Evolutionary conservation across 1,140 invertebrate species (phyloP), one percentile per base, ranked within the genome.

Genomic region (Schlechtendalia chinensis): DNA sequence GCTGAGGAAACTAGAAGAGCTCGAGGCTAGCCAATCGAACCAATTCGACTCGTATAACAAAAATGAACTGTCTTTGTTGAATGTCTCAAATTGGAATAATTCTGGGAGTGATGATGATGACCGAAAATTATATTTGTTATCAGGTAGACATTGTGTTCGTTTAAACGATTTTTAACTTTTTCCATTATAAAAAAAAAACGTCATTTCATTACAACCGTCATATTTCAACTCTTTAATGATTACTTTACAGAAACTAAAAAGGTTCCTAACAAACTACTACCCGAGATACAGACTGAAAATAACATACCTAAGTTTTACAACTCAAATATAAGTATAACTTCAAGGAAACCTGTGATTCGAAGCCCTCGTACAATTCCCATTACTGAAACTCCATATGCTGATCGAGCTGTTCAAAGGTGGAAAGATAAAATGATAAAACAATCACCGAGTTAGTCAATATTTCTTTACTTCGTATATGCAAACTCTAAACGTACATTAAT

Each of bases 211-310:
- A 39, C 11, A 24, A 24, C n/a, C 14, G 11, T 50, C 1, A 50
- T 50, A 11, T 50, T 50, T 50, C 14, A 50, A 50, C 11, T 50
- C 11, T 50, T 12, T 50, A 45, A 12, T 14, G 12, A 50, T 50
- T 91, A 4, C 81, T 88, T 84, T 39, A 81, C 82, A 72, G 71
- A 72, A 39, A n/a, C 77, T 14, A 85, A 83, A 83, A 84, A 83
- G 85, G 86, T 81, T 85, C 85, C 0, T 84, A 85, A 77, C 83
- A 85, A 69, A 85, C 22, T 71, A 85, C 22, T 71, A 27, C 47
- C 69, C 19, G 69, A 71, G 53, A 84, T 85, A 85, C 67, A 86
- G 86, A 47, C 83, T 79, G 80, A 81, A 86, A 14, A 53, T 29
- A 80, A 61, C 81, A 56, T 47, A 58, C 27, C 79, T 29, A 50